phyloP scores from a whole-genome alignment of 2,797 vertebrate species.

The Oryzias dopingdopingensis region DNA sequence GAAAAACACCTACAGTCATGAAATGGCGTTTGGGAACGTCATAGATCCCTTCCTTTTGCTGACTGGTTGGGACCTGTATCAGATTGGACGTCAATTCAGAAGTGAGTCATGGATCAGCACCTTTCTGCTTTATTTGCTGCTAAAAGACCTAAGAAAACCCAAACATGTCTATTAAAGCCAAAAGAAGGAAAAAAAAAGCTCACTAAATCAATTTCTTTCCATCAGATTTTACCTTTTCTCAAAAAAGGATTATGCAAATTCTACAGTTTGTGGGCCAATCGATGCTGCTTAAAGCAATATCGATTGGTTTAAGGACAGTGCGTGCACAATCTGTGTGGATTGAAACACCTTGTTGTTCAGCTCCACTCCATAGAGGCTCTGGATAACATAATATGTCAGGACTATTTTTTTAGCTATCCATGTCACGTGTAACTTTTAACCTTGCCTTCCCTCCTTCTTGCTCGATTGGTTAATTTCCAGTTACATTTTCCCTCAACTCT shows the following conservation, averaged over 20 bases:
- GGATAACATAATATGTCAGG: constrained; percentile 31
- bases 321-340: constrained; percentile 26
- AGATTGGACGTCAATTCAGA: constrained; percentile 69
- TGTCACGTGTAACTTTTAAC: constrained; percentile 43
- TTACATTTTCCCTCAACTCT: constrained; percentile 58
- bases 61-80: constrained; percentile 95
- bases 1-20: constrained; percentile 95
- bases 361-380: constrained; percentile 45
- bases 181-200: constrained; percentile 38
- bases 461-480: constrained; percentile 58
- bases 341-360: constrained; percentile 52
- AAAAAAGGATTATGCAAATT: constrained; percentile 51
- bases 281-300: constrained; percentile 70
- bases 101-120: constrained; percentile 64
- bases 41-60: constrained; percentile 99
- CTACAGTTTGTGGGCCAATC: constrained; percentile 51
- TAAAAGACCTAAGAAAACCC: constrained; percentile 35
- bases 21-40: constrained; percentile 99
- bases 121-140: constrained; percentile 24
- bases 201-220: constrained; percentile 32
- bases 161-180: constrained; percentile 33
- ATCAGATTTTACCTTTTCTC: constrained; percentile 36
- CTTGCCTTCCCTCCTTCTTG: constrained; percentile 27
- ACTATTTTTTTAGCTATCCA: constrained; percentile 44
- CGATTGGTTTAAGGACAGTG: constrained; percentile 47